phyloP scores from a whole-genome alignment of 2,888 invertebrate species.

The Branchipolynoe longqiensis region DNA sequence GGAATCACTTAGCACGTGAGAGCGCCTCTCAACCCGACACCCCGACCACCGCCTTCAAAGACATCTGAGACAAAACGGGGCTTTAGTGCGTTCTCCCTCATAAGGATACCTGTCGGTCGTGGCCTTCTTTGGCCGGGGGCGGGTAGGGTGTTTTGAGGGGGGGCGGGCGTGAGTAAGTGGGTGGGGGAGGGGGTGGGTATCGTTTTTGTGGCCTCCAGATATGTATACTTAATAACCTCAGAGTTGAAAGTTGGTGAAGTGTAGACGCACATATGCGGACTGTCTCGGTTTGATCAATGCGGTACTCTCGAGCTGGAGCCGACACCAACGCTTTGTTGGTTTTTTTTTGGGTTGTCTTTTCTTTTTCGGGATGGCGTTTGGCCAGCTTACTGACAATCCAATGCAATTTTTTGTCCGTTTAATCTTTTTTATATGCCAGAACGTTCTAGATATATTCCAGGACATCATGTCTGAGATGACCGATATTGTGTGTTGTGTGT shows the following conservation, averaged over 20 bases:
- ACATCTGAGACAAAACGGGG: background rate
- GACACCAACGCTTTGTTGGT: background rate
- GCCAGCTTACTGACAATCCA: no score
- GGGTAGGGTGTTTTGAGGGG: no score
- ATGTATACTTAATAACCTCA: slow-evolving; percentile 35
- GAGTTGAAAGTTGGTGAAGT: slow-evolving; percentile 42
- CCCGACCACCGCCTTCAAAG: background rate
- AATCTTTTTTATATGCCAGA: no score
- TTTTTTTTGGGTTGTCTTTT: no score
- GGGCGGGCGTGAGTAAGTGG: no score
- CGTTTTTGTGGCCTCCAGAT: slow-evolving; percentile 45
- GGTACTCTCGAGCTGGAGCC: background rate
- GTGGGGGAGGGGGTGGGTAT: no score
- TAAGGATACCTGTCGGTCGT: background rate
- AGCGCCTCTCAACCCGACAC: background rate
- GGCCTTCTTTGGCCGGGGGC: slow-evolving; percentile 28
- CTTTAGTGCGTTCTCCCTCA: background rate
- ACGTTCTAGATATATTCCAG: no score
- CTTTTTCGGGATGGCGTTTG: no score
- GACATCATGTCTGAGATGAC: no score
- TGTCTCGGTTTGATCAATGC: slow-evolving; percentile 33
- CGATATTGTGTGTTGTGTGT: no score
- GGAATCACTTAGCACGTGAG: background rate
- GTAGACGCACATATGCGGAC: background rate
- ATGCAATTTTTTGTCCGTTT: no score